Percentiles rank a stretch among this genome's conserved stretches.
Evolutionary conservation across 2,797 vertebrate species (phyloP).

Genomic region (Siniperca undulata): DNA sequence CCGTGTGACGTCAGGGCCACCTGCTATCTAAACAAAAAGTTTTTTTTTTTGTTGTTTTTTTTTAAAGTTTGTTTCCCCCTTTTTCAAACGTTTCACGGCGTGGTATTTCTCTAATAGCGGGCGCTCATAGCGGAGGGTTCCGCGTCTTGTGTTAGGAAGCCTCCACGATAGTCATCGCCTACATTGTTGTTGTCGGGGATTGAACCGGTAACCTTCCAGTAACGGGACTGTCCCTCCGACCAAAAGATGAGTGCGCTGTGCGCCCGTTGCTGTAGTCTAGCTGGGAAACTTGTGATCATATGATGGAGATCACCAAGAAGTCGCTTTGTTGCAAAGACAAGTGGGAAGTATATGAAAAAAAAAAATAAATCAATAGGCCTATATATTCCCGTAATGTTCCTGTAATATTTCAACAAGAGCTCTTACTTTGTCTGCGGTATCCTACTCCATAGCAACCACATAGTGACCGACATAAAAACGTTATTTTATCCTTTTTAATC

Average conservation of each 20-base stretch:
- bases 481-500: not conserved
- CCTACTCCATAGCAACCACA: not conserved
- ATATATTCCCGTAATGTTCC: not conserved
- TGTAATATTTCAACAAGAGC: not conserved
- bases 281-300: not conserved
- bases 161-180: not conserved
- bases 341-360: not conserved
- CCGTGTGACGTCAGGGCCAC: constrained; percentile 91
- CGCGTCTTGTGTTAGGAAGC: not conserved
- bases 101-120: fast-evolving
- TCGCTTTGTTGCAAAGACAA: not conserved
- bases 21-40: constrained; percentile 90
- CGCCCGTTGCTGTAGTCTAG: not conserved
- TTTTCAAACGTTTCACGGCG: not conserved
- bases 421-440: not conserved
- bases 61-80: constrained; percentile 82
- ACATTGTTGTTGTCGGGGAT: constrained; percentile 4
- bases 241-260: constrained; percentile 10
- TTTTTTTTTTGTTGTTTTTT: constrained; percentile 10
- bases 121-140: not conserved
- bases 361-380: not conserved
- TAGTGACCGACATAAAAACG: not conserved
- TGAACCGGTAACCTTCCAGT: constrained; percentile 36
- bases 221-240: constrained; percentile 41
- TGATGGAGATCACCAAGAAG: not conserved